Base-by-base conservation (phyloP, 2,888 invertebrate species). In the Dryomyza anilis region DNA sequence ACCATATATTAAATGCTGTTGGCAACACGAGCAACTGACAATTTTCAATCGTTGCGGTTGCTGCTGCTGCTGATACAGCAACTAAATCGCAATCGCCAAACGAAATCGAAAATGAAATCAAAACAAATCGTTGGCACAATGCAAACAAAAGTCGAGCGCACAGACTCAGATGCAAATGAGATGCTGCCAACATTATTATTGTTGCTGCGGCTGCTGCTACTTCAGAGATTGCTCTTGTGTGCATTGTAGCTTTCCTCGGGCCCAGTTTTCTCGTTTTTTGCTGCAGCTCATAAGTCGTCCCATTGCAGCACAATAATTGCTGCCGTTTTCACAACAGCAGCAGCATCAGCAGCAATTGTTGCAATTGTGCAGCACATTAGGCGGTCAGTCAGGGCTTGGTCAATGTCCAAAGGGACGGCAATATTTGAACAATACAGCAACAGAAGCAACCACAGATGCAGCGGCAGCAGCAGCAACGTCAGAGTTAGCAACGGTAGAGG, bases 51-150 rank as follows among this genome's bases (percentile, higher is more conserved):
- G 43, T 43, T 16, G 43, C 43, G 5, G 7, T 27, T 25, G 50
- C 50, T 8, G 14, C 19, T 23, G 14, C n/a, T 25, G n/a, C 50
- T 29, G 50, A 23, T 27, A 52, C 25, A 16, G 16, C 23, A 52
- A n/a, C 12, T 16, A 52, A 52, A 52, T 52, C 50, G 27, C 23
- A 27, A 52, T 27, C 25, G 27, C 16, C 50, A n/a, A 52, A 4
- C 27, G 16, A 21, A 52, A 52, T 52, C 50, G 50, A 52, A 52
- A 52, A 27, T 25, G 50, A 52, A 52, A 52, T 52, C n/a, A 25
- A 52, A 52, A 52, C n/a, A 43, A 43, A 50, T n/a, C 23, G 27
- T 4, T 8, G n/a, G 7, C 16, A 21, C 5, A 29, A 25, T 25
- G 50, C 25, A 52, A 52, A 27, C 29, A 52, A 12, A 29, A 52